These are phyloP conservation scores for Drosophila oshimai DNA, from an alignment of 1,140 invertebrate species.

Conservation along the genomic window DNA sequence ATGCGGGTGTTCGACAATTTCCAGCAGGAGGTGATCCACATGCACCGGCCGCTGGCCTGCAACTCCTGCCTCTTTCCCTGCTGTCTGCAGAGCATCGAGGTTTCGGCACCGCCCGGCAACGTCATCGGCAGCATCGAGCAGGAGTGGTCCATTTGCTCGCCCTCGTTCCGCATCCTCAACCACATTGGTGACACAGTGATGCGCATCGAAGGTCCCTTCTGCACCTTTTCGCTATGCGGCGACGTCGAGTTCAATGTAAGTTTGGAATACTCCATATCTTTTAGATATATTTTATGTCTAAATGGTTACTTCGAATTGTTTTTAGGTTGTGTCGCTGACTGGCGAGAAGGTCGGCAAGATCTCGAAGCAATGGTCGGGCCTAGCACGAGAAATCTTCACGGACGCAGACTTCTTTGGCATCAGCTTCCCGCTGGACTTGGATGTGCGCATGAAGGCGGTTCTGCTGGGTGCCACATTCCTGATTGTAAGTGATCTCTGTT, in stretches of 20 bases:
- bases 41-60: slow-evolving; percentile 90
- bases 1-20: slow-evolving; percentile 93
- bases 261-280: not conserved
- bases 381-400: slow-evolving; percentile 88
- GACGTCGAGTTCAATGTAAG: slow-evolving; percentile 89
- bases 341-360: slow-evolving; percentile 89
- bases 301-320: too few relatives aligned
- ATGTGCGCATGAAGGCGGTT: slow-evolving; percentile 91
- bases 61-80: slow-evolving; percentile 91
- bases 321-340: slow-evolving; percentile 86
- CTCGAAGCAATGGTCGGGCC: slow-evolving; percentile 89
- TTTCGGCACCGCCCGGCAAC: slow-evolving; percentile 88
- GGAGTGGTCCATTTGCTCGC: slow-evolving; percentile 92
- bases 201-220: slow-evolving; percentile 92
- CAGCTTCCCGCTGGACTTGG: slow-evolving; percentile 90
- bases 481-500: slow-evolving; percentile 85
- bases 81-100: slow-evolving; percentile 92
- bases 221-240: slow-evolving; percentile 91
- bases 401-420: slow-evolving; percentile 91
- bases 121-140: slow-evolving; percentile 91
- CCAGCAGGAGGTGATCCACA: slow-evolving; percentile 89
- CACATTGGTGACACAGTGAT: slow-evolving; percentile 89
- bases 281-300: not conserved
- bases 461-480: slow-evolving; percentile 89
- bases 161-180: slow-evolving; percentile 91